A percentile compares a stretch with the other conserved stretches of the same genome.
These are phyloP conservation scores for Lytechinus pictus DNA, from an alignment of 35 echinoderm and acorn worm genomes.

Conservation along the genomic window DNA sequence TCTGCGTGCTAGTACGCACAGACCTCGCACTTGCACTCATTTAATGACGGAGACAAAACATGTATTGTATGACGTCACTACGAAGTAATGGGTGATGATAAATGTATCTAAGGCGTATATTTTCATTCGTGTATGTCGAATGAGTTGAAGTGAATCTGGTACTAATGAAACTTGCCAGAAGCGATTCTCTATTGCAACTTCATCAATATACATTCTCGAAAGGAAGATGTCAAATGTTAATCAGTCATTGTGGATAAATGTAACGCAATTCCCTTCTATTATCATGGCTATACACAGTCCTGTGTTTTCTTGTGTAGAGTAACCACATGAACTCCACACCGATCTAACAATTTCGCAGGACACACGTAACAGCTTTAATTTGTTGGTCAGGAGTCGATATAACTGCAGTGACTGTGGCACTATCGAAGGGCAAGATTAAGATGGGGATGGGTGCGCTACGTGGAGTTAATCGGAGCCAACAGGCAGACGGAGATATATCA, in stretches of 20 bases:
- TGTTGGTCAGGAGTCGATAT: too few relatives aligned
- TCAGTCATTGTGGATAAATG: background rate
- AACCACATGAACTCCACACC: too few relatives aligned
- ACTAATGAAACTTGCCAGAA: background rate
- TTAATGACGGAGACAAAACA: background rate
- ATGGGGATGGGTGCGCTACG: background rate
- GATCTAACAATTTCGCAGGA: too few relatives aligned
- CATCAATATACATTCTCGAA: too few relatives aligned
- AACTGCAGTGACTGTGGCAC: too few relatives aligned
- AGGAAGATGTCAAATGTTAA: background rate
- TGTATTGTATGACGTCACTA: background rate
- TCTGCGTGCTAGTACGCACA: background rate
- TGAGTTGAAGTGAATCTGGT: background rate
- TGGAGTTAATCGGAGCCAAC: background rate
- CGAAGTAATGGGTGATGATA: background rate
- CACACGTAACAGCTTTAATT: too few relatives aligned
- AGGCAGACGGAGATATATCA: background rate
- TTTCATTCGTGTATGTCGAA: background rate
- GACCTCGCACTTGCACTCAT: background rate
- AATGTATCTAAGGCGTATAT: background rate
- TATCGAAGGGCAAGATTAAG: too few relatives aligned
- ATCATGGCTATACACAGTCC: too few relatives aligned
- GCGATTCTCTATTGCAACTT: background rate
- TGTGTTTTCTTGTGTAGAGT: too few relatives aligned
- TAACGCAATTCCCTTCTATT: too few relatives aligned